Conservation (phyloP, 2,113 vertebrate species). For the Morone saxatilis region DNA sequence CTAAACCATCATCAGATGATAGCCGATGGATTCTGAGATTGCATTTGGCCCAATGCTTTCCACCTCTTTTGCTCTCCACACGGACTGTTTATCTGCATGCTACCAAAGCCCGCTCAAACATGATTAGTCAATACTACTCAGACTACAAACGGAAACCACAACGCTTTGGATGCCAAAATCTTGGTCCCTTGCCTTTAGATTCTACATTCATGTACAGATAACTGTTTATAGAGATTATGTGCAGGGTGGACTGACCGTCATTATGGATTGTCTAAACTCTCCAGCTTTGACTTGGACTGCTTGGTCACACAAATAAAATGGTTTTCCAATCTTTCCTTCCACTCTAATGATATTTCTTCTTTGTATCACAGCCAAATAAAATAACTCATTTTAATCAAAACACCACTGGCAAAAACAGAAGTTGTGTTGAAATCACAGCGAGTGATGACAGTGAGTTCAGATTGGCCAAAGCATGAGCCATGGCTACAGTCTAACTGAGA, state of each 20-base stretch:
- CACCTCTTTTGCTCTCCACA: too few species aligned
- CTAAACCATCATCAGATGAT: too few species aligned
- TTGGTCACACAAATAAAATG: neutral
- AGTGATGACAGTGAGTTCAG: neutral
- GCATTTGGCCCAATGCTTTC: too few species aligned
- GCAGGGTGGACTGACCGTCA: neutral
- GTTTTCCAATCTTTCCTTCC: neutral
- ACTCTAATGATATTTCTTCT: neutral
- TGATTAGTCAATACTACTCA: too few species aligned
- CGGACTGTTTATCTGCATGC: too few species aligned
- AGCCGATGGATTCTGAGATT: too few species aligned
- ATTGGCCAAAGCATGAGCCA: neutral
- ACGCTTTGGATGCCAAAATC: too few species aligned
- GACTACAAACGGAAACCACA: too few species aligned
- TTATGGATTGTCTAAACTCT: neutral
- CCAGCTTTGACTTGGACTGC: neutral
- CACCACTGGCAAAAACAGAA: neutral
- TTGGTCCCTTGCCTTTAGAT: too few species aligned
- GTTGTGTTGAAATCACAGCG: neutral
- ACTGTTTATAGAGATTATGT: neutral
- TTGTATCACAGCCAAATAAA: constrained; percentile 10
- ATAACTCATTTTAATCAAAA: neutral
- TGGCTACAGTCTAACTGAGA: constrained; percentile 6
- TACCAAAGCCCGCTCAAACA: too few species aligned
- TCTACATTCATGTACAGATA: too few species aligned